phyloP scores from a whole-genome alignment of 2,888 invertebrate genomes.

The Thereva nobilitata region DNA sequence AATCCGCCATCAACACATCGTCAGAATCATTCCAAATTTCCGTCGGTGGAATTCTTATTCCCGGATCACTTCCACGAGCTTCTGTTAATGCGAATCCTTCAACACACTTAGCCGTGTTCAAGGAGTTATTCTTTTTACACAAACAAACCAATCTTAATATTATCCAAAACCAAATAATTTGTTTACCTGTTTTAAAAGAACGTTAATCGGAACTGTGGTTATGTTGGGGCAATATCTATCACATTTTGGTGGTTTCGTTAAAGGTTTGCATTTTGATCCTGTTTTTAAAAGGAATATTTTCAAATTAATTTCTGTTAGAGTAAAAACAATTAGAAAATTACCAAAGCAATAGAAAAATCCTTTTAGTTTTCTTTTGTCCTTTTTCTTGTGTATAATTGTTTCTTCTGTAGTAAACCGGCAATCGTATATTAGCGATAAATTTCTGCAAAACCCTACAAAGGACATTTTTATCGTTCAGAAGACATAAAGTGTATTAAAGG shows the following conservation, averaged over 20 bases:
- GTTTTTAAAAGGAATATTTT: neutral
- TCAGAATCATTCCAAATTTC: constrained; percentile 64
- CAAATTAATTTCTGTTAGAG: neutral
- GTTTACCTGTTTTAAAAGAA: constrained; percentile 60
- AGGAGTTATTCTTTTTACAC: constrained; percentile 61
- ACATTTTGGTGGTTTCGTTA: constrained; percentile 66
- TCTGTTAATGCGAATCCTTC: constrained; percentile 64
- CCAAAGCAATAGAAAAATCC: constrained; percentile 72
- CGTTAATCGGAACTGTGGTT: constrained; percentile 63
- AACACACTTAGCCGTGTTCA: constrained; percentile 66
- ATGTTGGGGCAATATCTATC: constrained; percentile 71
- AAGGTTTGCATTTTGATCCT: constrained; percentile 65
- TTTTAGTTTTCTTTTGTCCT: constrained; percentile 70
- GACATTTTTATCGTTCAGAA: neutral
- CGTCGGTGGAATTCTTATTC: constrained; percentile 58
- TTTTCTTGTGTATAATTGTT: constrained; percentile 67
- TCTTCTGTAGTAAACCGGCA: constrained; percentile 71
- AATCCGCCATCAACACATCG: constrained; percentile 64
- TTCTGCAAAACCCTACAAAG: constrained; percentile 66
- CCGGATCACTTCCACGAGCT: constrained; percentile 63
- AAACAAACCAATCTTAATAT: constrained; percentile 34
- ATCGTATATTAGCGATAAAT: constrained; percentile 67
- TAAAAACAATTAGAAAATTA: constrained; percentile 43
- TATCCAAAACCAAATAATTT: too few species aligned
- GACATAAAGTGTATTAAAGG: neutral